A percentile compares a stretch with the other conserved stretches of the same genome.
Evolutionary conservation across 1,140 invertebrate genomes (phyloP).

Genomic region (Drosophila asahinai): DNA sequence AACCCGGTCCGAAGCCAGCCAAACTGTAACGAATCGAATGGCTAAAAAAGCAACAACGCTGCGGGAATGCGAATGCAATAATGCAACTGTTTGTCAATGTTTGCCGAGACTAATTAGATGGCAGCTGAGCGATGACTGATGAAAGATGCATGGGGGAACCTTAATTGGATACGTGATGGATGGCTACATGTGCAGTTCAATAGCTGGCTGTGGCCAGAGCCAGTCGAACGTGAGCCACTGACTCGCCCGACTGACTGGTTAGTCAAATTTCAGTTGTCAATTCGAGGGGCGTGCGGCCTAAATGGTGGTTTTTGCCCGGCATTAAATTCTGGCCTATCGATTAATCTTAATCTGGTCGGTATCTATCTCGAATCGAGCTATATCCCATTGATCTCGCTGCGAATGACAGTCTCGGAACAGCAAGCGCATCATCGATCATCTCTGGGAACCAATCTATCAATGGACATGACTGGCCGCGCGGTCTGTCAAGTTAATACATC

Average conservation of each 20-base stretch:
- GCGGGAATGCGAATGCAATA: constrained; percentile 58
- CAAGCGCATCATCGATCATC: constrained; percentile 28
- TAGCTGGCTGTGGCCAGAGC: constrained; percentile 6
- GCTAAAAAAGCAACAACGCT: constrained; percentile 24
- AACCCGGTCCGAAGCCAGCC: constrained; percentile 15
- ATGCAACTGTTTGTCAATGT: constrained; percentile 74
- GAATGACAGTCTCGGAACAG: constrained; percentile 6
- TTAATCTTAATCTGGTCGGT: constrained; percentile 38
- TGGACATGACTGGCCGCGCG: constrained; percentile 18
- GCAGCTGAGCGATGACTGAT: constrained; percentile 49
- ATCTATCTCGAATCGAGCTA: constrained; percentile 8
- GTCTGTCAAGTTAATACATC: constrained; percentile 30
- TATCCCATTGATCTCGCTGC: constrained; percentile 21
- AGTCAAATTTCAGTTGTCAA: constrained; percentile 37
- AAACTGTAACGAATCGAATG: constrained; percentile 15
- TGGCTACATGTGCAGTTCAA: constrained; percentile 42
- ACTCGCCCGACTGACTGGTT: constrained; percentile 16
- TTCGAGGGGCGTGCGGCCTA: constrained; percentile 2
- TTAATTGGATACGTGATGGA: constrained; percentile 64
- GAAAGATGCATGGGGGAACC: constrained; percentile 56
- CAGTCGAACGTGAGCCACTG: constrained; percentile 15
- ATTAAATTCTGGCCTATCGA: constrained; percentile 24
- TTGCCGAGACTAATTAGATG: constrained; percentile 70
- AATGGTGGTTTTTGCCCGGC: constrained; percentile 7
- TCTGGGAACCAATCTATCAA: constrained; percentile 30